A percentile compares a stretch with the other conserved stretches of the same genome.
Conservation (phyloP, 2,797 vertebrate species). For the Acanthurus tractus region DNA sequence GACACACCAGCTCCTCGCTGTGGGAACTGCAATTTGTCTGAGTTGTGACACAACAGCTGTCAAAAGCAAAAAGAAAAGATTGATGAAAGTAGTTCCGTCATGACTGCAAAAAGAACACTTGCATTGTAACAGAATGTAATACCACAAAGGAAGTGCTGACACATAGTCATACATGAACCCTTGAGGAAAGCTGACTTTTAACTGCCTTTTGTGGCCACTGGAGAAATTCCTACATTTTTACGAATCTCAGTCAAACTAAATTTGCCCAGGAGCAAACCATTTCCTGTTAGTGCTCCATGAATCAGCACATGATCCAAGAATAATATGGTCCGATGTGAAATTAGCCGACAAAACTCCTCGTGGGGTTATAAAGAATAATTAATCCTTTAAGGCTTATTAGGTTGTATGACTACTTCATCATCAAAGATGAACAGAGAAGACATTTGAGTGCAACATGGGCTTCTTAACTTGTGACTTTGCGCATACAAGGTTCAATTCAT, state of each 20-base stretch:
- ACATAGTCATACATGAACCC: constrained; percentile 9
- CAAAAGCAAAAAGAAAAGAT: constrained; percentile 46
- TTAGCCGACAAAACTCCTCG: not conserved
- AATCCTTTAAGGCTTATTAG: not conserved
- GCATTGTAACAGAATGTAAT: constrained; percentile 36
- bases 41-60: constrained; percentile 66
- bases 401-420: not conserved
- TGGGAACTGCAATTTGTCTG: constrained; percentile 76
- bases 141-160: constrained; percentile 31
- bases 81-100: constrained; percentile 42
- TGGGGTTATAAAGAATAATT: constrained; percentile 13
- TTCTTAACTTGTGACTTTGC: not conserved
- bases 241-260: not conserved
- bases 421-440: constrained; percentile 1
- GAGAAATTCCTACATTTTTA: constrained; percentile 20
- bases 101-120: constrained; percentile 47
- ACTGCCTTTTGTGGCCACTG: constrained; percentile 28
- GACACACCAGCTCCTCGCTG: constrained; percentile 53
- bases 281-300: constrained; percentile 32
- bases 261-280: constrained; percentile 1
- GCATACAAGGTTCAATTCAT: constrained; percentile 1
- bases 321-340: constrained; percentile 12
- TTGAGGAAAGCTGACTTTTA: constrained; percentile 25
- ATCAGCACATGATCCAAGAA: constrained; percentile 32
- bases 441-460: not conserved